A percentile compares a stretch with the other conserved stretches of the same genome.
Conservation (phyloP, 2,113 vertebrate species). For the Stegastes partitus region DNA sequence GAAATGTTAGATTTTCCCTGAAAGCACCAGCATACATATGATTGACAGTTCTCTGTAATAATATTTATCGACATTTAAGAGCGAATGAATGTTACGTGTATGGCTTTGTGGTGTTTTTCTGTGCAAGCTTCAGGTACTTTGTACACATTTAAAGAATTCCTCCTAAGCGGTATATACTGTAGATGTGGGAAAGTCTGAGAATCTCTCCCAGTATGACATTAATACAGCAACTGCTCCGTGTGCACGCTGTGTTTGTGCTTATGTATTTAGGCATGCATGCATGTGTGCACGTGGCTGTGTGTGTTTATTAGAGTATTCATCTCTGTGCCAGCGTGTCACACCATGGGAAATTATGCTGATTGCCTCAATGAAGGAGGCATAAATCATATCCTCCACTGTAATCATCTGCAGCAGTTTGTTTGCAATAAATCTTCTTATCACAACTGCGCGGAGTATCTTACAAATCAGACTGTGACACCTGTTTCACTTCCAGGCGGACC, state of each 20-base stretch:
- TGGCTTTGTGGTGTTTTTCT: slow-evolving; percentile 47
- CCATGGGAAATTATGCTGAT: slow-evolving; percentile 78
- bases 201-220: slow-evolving; percentile 28
- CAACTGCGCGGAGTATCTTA: slow-evolving; percentile 57
- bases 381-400: slow-evolving; percentile 72
- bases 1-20: background rate
- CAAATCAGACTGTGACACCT: slow-evolving; percentile 70
- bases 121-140: slow-evolving; percentile 42
- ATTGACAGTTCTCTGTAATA: background rate
- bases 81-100: background rate
- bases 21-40: background rate
- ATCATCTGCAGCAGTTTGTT: slow-evolving; percentile 74
- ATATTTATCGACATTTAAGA: no score
- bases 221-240: slow-evolving; percentile 23
- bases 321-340: slow-evolving; percentile 50
- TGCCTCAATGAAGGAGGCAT: slow-evolving; percentile 77
- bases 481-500: slow-evolving; percentile 51
- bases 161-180: slow-evolving; percentile 27
- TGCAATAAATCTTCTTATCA: slow-evolving; percentile 75
- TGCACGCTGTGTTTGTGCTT: slow-evolving; percentile 34
- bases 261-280: slow-evolving; percentile 18
- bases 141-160: slow-evolving; percentile 64
- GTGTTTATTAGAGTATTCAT: slow-evolving; percentile 19
- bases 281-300: background rate
- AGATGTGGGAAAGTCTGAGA: slow-evolving; percentile 33